Evolutionary conservation across 1,140 invertebrate genomes (phyloP).

Genomic region (Drosophila setifemur): DNA sequence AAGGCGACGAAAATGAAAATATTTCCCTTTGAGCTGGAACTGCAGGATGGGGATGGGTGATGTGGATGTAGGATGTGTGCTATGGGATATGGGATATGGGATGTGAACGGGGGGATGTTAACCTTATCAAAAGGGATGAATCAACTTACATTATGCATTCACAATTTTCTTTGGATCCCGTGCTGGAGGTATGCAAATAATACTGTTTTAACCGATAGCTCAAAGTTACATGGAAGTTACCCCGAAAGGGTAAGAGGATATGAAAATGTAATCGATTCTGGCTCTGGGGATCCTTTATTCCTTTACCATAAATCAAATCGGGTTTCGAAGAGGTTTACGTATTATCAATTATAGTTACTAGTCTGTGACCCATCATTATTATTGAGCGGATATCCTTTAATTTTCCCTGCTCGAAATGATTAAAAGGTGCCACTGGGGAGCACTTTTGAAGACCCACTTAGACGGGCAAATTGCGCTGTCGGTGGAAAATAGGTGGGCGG

Average conservation of each 20-base stretch:
- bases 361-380: too few relatives aligned
- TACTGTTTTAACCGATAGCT: constrained; percentile 9
- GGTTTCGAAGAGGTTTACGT: too few relatives aligned
- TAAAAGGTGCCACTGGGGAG: too few relatives aligned
- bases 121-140: constrained; percentile 17
- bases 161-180: constrained; percentile 14
- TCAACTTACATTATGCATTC: constrained; percentile 36
- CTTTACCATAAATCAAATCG: too few relatives aligned
- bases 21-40: constrained; percentile 18
- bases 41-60: background rate
- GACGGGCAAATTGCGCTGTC: background rate
- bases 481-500: too few relatives aligned
- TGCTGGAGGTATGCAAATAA: constrained; percentile 25
- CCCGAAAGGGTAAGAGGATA: too few relatives aligned
- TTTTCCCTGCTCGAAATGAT: background rate
- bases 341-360: too few relatives aligned
- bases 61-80: too few relatives aligned
- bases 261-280: too few relatives aligned
- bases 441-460: background rate
- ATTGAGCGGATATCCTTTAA: too few relatives aligned
- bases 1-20: constrained; percentile 30
- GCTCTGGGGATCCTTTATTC: too few relatives aligned
- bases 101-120: background rate
- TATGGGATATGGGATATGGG: too few relatives aligned
- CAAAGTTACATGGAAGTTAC: background rate